These are phyloP conservation scores for Erythrolamprus reginae DNA, from an alignment of 2,113 vertebrate species.

Conservation along the genomic window DNA sequence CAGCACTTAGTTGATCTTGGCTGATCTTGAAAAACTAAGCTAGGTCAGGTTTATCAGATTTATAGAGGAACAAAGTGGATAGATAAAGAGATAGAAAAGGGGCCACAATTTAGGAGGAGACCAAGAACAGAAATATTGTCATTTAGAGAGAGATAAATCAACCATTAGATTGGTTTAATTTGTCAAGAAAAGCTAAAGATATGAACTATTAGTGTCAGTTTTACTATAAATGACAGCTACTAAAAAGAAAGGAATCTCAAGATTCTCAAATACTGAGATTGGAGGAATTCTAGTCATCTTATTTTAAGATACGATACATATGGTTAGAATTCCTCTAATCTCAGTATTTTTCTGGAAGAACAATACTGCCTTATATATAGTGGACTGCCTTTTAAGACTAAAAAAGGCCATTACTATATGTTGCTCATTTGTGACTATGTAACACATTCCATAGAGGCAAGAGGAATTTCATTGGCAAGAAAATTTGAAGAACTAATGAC, in stretches of 20 bases:
- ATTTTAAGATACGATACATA: background rate
- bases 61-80: background rate
- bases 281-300: too few species aligned
- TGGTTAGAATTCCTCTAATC: background rate
- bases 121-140: background rate
- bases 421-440: background rate
- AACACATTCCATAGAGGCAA: background rate
- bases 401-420: background rate
- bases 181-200: background rate
- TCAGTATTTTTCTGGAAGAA: background rate
- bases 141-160: background rate
- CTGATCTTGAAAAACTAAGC: background rate
- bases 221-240: background rate
- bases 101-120: background rate
- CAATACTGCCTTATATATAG: background rate
- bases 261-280: too few species aligned
- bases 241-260: background rate
- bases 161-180: background rate
- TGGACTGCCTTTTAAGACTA: background rate
- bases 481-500: background rate
- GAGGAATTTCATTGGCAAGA: background rate
- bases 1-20: background rate
- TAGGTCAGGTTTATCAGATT: background rate
- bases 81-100: background rate
- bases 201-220: background rate